Base-by-base conservation (phyloP, 2,113 vertebrate genomes). In the Rhinolophus sinicus region DNA sequence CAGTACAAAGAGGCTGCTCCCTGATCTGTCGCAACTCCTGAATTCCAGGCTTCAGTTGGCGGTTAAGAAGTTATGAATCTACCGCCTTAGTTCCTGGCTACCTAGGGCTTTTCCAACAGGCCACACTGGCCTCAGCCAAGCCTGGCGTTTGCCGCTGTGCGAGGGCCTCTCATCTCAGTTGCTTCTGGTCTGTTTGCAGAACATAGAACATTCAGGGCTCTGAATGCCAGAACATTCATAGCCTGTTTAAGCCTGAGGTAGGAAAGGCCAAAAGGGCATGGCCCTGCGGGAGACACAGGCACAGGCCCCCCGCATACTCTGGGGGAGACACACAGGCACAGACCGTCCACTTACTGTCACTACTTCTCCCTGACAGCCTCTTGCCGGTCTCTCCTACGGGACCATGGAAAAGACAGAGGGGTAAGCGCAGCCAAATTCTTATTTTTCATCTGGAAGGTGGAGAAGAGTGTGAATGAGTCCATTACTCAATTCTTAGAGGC, bases 1-100 rank as follows among this genome's bases (percentile, higher is more conserved):
- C n/a, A 75, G 87, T 93, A 75, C 21, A 15, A 4, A 15, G 28
- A 93, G 90, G 81, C 13, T 60, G 64, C 65, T 93, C 65, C 90
- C 95, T 88, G 82, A 28, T 30, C 7, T 0, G 9, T 54, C 18
- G 76, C 95, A 10, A 30, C 40, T 62, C 62, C 14, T 0, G 13
- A 92, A 86, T 1, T 3, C 47, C 12, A 38, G 62, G 40, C 67
- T 52, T 60, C 8, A 24, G 11, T 1, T 44, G 33, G 38, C 14
- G 28, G 11, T 62, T 62, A 40, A 70, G 88, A 28, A 60, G 38
- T 75, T 33, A 72, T 58, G 35, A 47, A 58, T 70, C 38, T 10
- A 2, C 52, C 33, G 38, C 33, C 83, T 87, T 56, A 35, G 80
- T 62, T 67, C 62, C 38, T 60, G 44, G 26, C 72, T 78, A 44